phyloP scores from a whole-genome alignment of 2,797 vertebrate species.

The Silurus lanzhouensis region DNA sequence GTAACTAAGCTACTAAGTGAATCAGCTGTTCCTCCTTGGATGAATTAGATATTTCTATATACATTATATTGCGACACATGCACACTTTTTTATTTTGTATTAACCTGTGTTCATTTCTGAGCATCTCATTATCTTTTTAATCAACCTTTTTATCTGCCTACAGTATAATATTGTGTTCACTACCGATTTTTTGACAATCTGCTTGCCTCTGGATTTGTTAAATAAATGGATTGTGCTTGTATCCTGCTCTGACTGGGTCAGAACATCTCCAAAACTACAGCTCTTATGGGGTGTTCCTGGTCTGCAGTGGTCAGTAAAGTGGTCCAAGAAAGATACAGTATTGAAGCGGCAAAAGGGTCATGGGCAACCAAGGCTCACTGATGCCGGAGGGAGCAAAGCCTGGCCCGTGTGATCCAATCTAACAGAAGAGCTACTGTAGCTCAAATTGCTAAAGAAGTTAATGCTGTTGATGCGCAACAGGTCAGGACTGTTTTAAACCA shows the following conservation, averaged over 20 bases:
- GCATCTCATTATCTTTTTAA: neutral
- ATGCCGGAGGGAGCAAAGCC: too few relatives aligned
- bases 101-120: neutral
- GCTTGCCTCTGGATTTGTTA: neutral
- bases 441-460: too few relatives aligned
- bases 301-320: too few relatives aligned
- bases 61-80: neutral
- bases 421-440: too few relatives aligned
- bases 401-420: too few relatives aligned
- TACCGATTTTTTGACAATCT: neutral
- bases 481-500: too few relatives aligned
- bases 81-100: neutral
- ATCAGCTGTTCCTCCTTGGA: neutral
- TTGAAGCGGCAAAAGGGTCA: too few relatives aligned
- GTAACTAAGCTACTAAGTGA: neutral
- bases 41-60: neutral
- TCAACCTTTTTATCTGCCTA: neutral
- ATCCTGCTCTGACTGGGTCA: neutral
- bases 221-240: neutral
- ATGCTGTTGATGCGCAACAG: too few relatives aligned
- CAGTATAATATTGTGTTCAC: neutral
- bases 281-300: too few relatives aligned
- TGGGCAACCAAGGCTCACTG: too few relatives aligned
- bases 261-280: too few relatives aligned
- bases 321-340: too few relatives aligned